Evolutionary conservation across 1,140 invertebrate genomes (phyloP), one percentile per base, ranked within the genome.

Genomic region (Drosophila lowei): DNA sequence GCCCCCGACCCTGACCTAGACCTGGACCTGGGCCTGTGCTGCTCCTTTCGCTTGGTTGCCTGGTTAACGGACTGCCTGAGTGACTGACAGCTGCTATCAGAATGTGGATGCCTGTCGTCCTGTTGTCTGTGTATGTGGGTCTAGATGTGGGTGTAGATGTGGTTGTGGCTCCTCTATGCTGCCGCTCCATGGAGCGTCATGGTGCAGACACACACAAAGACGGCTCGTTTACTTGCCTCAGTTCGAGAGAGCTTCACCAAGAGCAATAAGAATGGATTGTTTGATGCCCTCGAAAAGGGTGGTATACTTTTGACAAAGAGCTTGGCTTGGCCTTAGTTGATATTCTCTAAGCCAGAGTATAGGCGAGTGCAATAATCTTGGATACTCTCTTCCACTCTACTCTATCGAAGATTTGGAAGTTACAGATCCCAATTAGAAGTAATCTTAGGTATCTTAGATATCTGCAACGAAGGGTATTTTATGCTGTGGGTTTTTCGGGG

Each of bases 21-120:
- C 34, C 49, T 13, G 28, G 41, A 42, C 46, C 55, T 60, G 47
- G 38, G 58, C 54, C 46, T 55, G 56, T 23, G 23, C 59, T 57
- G 68, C 53, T 63, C 57, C 63, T 55, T 43, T 61, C 56, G 73
- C 59, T 66, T 71, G 81, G 70, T 57, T 88, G 83, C 68, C 65
- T 86, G 78, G 71, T 56, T 75, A 78, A 78, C 73, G 58, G 73
- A 80, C 54, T 74, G 62, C 72, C 85, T 77, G 80, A 85, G 84
- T 85, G 80, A 85, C 81, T 76, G 83, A 71, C 77, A 81, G 77
- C 72, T 74, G 77, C 65, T 77, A 80, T 85, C 81, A 64, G 50
- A 77, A 63, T 73, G 67, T 52, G 50, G 46, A 49, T 43, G 43
- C 42, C 66, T 77, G 57, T 72, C 62, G 64, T 68, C 34, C 21